A percentile compares a stretch with the other conserved stretches of the same genome.
These are phyloP conservation scores for Lepidurus packardi DNA, from an alignment of 1,140 invertebrate genomes.

Conservation along the genomic window DNA sequence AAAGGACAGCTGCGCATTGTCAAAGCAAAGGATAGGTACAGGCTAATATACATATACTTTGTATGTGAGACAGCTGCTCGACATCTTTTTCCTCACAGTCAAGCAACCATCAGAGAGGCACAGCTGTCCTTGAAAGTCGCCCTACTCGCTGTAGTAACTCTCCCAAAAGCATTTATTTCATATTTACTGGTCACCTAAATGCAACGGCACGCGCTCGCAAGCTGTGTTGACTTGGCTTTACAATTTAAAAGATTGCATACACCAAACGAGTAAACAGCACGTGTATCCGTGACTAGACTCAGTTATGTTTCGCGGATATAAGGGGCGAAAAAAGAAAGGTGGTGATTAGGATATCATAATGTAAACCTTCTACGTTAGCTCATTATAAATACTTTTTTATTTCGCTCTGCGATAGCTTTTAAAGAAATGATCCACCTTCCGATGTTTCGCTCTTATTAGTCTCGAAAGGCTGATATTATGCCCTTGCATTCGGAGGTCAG, in stretches of 20 bases:
- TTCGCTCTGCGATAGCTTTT: no score
- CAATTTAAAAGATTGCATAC: no score
- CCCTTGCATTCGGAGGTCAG: background rate
- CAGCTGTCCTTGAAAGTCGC: background rate
- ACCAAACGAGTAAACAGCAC: no score
- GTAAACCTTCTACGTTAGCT: no score
- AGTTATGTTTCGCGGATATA: no score
- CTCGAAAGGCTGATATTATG: background rate
- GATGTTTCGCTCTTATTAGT: background rate
- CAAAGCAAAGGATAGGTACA: background rate
- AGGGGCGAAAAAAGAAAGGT: no score
- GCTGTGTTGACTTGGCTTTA: no score
- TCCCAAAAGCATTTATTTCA: background rate
- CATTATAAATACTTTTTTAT: no score
- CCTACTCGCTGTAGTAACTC: background rate
- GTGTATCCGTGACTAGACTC: no score
- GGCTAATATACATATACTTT: background rate
- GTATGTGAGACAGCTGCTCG: background rate
- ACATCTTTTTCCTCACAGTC: background rate
- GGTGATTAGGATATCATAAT: no score
- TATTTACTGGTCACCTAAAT: background rate
- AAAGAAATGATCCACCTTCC: no score
- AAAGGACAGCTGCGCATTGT: background rate
- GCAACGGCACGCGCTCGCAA: background rate
- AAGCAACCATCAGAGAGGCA: background rate